phyloP scores from a whole-genome alignment of 53 echinoderm and acorn worm genomes.

The Astropecten irregularis region DNA sequence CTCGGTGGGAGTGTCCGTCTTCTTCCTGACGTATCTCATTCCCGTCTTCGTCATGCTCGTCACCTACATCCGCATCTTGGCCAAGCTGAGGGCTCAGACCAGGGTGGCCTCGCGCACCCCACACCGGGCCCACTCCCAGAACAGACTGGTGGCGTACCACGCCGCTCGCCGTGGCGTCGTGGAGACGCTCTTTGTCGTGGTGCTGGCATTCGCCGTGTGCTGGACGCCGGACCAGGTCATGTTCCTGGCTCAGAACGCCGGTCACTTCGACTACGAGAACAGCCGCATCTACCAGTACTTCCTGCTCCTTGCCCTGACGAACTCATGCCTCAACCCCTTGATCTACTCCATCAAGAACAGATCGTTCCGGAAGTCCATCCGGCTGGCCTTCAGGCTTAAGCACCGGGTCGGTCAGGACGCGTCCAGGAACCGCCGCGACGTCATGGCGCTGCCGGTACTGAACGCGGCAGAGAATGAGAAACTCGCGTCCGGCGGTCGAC shows the following conservation, averaged over 20 bases:
- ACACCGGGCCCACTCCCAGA: constrained; percentile 38
- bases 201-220: constrained; percentile 77
- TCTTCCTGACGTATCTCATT: constrained; percentile 64
- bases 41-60: constrained; percentile 70
- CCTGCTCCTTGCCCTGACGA: constrained; percentile 72
- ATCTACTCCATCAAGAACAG: constrained; percentile 84
- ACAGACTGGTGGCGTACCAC: constrained; percentile 43
- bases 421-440: constrained; percentile 13
- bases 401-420: constrained; percentile 54
- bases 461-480: constrained; percentile 24
- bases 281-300: constrained; percentile 81
- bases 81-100: constrained; percentile 63
- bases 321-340: constrained; percentile 82
- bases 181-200: constrained; percentile 83
- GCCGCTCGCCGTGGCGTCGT: constrained; percentile 71
- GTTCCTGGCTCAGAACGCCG: constrained; percentile 77
- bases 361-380: constrained; percentile 71
- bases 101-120: constrained; percentile 5
- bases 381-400: constrained; percentile 45
- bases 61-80: constrained; percentile 66
- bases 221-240: constrained; percentile 93
- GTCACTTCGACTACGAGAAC: constrained; percentile 68
- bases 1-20: constrained; percentile 61
- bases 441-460: constrained; percentile 14
- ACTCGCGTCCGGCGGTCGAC: background rate